A percentile compares a stretch with the other conserved stretches of the same genome.
Conservation (phyloP, 2,888 invertebrate genomes). For the Fragum sueziense region DNA sequence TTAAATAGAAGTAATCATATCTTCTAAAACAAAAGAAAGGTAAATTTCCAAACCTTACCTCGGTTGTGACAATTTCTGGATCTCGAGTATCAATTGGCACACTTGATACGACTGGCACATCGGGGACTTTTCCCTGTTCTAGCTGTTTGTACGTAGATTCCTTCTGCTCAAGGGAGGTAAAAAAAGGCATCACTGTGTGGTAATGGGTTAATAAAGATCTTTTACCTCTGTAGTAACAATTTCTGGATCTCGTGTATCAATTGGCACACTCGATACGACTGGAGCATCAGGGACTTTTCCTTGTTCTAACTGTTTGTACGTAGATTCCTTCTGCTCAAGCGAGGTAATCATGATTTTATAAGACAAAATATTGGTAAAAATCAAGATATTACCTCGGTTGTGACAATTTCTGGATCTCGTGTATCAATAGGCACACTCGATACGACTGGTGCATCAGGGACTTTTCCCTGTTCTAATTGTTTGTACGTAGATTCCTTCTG, state of each 20-base stretch:
- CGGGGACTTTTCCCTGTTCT: conserved; percentile 72
- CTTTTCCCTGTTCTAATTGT: conserved; percentile 71
- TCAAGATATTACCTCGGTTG: conserved; percentile 71
- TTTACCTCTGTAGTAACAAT: too few relatives aligned
- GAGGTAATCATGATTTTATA: conserved; percentile 68
- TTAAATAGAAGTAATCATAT: too few relatives aligned
- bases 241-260: too few relatives aligned
- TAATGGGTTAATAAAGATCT: too few relatives aligned
- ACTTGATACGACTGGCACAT: conserved; percentile 66
- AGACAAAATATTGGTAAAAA: neutral
- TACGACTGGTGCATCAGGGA: conserved; percentile 71
- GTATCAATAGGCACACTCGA: conserved; percentile 61
- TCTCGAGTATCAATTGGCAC: conserved; percentile 66
- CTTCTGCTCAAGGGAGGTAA: conserved; percentile 72
- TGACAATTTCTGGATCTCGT: conserved; percentile 74
- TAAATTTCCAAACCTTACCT: conserved; percentile 63
- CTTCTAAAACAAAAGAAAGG: too few relatives aligned
- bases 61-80: conserved; percentile 75
- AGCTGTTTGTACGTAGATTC: conserved; percentile 72
- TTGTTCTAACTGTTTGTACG: neutral
- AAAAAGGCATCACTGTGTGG: too few relatives aligned
- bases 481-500: conserved; percentile 72
- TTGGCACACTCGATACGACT: neutral
- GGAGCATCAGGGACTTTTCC: neutral
- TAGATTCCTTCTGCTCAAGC: conserved; percentile 70